Percentiles rank a stretch among this genome's conserved stretches.
Conservation (phyloP, 2,888 invertebrate species). For the Doris montereyensis region DNA sequence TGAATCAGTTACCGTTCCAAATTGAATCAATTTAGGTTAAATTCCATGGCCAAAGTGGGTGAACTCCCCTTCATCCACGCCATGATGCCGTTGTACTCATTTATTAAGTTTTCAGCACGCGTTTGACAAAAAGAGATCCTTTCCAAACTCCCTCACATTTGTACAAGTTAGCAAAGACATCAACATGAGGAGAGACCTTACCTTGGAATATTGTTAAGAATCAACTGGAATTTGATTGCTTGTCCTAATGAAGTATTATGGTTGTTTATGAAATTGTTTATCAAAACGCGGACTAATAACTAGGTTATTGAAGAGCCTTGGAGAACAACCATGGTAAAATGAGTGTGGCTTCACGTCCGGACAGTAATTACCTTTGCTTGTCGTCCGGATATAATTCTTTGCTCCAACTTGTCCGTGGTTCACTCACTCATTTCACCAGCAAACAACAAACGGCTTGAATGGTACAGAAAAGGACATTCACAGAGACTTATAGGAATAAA, state of each 20-base stretch:
- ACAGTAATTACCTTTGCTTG: constrained; percentile 31
- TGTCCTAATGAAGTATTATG: background rate
- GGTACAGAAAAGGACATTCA: no score
- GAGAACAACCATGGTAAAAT: constrained; percentile 37
- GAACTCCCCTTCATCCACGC: constrained; percentile 50
- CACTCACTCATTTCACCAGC: no score
- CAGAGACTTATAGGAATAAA: no score
- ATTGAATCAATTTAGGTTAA: constrained; percentile 30
- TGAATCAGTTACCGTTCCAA: constrained; percentile 33
- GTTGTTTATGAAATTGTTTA: constrained; percentile 28
- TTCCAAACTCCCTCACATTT: background rate
- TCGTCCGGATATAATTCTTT: constrained; percentile 30
- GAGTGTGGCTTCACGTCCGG: no score
- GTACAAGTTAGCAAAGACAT: no score
- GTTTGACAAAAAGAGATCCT: constrained; percentile 24
- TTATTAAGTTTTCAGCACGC: background rate
- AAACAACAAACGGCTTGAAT: no score
- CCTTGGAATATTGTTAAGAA: background rate
- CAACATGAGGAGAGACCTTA: background rate
- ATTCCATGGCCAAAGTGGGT: constrained; percentile 44
- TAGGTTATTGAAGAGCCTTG: constrained; percentile 38
- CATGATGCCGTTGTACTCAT: constrained; percentile 41
- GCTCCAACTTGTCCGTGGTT: constrained; percentile 28
- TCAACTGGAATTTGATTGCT: background rate
- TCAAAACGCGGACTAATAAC: constrained; percentile 34